Evolutionary conservation across 2,888 invertebrate species (phyloP), one percentile per base, ranked within the genome.

Genomic region (Chesias legatella): DNA sequence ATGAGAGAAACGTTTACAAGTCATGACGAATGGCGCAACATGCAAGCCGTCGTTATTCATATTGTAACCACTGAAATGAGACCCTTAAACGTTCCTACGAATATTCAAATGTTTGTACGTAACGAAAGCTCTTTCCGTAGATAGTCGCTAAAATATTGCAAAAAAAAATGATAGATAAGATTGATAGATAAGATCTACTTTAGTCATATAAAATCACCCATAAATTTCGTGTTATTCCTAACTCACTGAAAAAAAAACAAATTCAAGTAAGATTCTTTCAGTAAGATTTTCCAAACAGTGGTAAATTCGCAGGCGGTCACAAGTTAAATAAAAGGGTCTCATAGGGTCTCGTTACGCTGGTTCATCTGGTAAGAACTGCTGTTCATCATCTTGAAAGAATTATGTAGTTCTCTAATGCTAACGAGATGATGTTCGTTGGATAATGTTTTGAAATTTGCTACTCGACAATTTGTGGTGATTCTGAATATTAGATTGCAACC

Each of bases 1-100:
- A 82, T 73, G 81, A 78, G 78, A 62, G 58, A 73, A 78, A 59
- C 79, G 77, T 64, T 82, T 80, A 78, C 64, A 54, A 53, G 51
- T 62, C 68, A 76, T 73, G 80, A 81, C 70, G 69, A 70, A 82
- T 79, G 61, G 65, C 59, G 52, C 58, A 57, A 58, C 63, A 62
- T 69, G 65, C 60, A 66, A 56, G 51, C 48, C 66, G 62, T 74
- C 79, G 75, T 82, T 81, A 82, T 73, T 79, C 74, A 78, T 68
- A 73, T 67, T 63, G 63, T 63, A 61, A 58, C 80, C 73, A 77
- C 22, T 55, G 32, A 38, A 11, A 7, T n/a, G 24, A 40, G 73
- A 72, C 45, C 74, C 43, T 48, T 46, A 29, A 41, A 24, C 35
- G 48, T 34, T 23, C 37, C 28, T 10, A 28, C 13, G 49, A 41